These are phyloP conservation scores for Notarius quadriscutis DNA, from an alignment of 2,113 vertebrate genomes.

Conservation along the genomic window DNA sequence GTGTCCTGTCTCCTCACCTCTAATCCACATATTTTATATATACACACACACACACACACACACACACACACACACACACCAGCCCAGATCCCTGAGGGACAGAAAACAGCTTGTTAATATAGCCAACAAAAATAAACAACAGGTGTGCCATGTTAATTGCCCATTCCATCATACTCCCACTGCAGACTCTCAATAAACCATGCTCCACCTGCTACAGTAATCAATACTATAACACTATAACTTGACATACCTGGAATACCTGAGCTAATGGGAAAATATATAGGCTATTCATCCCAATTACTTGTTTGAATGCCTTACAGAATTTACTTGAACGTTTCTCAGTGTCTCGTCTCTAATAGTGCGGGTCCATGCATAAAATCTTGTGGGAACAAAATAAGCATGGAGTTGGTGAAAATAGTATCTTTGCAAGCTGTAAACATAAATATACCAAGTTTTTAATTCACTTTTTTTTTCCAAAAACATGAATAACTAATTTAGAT, in stretches of 20 bases:
- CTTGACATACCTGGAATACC: neutral
- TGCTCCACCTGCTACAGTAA: no score
- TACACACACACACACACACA: neutral
- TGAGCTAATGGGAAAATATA: no score
- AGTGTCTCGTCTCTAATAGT: no score
- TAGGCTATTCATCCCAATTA: neutral
- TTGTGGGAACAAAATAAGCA: no score
- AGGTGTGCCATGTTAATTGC: conserved; percentile 6
- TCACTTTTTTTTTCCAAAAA: no score
- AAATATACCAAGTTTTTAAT: no score
- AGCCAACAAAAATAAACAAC: neutral
- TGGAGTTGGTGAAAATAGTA: no score
- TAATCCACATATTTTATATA: neutral
- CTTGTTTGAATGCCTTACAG: neutral
- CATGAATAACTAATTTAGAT: no score
- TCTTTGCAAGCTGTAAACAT: no score
- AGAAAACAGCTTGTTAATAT: neutral
- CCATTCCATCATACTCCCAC: neutral
- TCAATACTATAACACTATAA: neutral
- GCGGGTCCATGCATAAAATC: no score
- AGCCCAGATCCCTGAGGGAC: neutral
- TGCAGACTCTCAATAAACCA: neutral
- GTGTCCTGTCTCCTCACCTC: neutral
- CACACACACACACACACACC: neutral
- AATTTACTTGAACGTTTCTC: no score